phyloP scores from a whole-genome alignment of 2,888 invertebrate genomes.

The Cheilosia grossa region DNA sequence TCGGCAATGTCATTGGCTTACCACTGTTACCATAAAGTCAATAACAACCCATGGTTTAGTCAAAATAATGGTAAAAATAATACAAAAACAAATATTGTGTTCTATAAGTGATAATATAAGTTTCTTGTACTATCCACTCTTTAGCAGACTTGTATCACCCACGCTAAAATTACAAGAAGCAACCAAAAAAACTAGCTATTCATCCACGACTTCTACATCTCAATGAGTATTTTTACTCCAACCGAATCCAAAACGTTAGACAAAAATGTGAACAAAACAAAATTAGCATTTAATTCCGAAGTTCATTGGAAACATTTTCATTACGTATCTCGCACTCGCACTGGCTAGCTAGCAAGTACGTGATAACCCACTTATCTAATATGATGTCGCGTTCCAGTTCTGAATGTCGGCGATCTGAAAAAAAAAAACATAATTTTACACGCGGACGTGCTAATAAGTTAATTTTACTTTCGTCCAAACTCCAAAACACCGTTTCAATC shows the following conservation, averaged over 20 bases:
- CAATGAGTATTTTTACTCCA: slow-evolving; percentile 1
- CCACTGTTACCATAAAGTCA: no score
- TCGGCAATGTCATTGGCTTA: no score
- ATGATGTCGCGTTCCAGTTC: slow-evolving; percentile 60
- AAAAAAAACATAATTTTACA: slow-evolving; percentile 33
- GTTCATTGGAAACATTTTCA: slow-evolving; percentile 26
- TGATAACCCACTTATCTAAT: slow-evolving; percentile 57
- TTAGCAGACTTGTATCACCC: no score
- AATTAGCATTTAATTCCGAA: slow-evolving; percentile 29
- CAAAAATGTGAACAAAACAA: slow-evolving; percentile 15
- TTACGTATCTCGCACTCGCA: slow-evolving; percentile 5
- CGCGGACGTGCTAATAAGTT: slow-evolving; percentile 69
- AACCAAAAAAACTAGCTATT: no score
- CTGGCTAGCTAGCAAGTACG: slow-evolving; percentile 34
- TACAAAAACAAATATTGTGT: no score
- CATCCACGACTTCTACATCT: no score
- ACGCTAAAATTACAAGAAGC: no score
- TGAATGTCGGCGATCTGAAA: slow-evolving; percentile 40
- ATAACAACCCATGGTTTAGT: no score
- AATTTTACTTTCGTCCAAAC: slow-evolving; percentile 69
- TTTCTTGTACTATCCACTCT: no score
- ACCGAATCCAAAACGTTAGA: not conserved
- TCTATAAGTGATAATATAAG: no score
- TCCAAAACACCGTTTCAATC: slow-evolving; percentile 46
- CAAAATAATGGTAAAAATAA: no score